phyloP scores from a whole-genome alignment of 2,113 vertebrate genomes.

The Myotis yumanensis region DNA sequence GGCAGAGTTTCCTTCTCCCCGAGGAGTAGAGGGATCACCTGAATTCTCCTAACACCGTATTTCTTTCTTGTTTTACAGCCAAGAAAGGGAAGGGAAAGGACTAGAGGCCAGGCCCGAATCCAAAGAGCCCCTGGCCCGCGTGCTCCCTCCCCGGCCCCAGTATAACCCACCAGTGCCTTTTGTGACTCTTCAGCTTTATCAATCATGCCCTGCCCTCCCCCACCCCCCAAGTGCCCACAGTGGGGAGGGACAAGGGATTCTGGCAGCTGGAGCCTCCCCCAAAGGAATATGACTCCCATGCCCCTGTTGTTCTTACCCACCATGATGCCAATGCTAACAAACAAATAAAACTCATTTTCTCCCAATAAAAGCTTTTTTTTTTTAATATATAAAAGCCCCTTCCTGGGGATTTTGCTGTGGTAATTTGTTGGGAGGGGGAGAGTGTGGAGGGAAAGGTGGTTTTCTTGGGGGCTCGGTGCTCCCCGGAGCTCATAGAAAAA shows the following conservation, averaged over 20 bases:
- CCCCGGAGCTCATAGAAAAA: conserved; percentile 30
- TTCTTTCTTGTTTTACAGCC: conserved; percentile 82
- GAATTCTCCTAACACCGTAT: conserved; percentile 38
- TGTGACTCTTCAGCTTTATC: conserved; percentile 81
- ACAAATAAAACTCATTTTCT: conserved; percentile 58
- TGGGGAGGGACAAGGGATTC: neutral
- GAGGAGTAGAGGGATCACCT: neutral
- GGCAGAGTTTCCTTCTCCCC: conserved; percentile 4
- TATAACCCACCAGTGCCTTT: conserved; percentile 77
- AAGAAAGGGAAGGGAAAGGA: conserved; percentile 91
- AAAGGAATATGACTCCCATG: neutral
- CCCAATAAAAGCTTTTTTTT: conserved; percentile 74
- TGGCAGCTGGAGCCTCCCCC: neutral
- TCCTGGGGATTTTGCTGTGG: conserved; percentile 53
- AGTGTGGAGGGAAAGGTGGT: neutral
- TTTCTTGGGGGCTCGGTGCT: neutral
- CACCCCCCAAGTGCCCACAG: conserved; percentile 22
- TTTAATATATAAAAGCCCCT: conserved; percentile 79
- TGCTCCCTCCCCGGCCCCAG: neutral
- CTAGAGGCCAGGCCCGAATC: conserved; percentile 66
- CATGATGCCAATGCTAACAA: conserved; percentile 52
- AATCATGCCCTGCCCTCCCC: conserved; percentile 35
- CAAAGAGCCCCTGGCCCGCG: neutral
- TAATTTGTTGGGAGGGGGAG: conserved; percentile 56
- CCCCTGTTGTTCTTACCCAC: neutral